Conservation (phyloP, 2,888 invertebrate species). For the Vesta saturnalis region DNA sequence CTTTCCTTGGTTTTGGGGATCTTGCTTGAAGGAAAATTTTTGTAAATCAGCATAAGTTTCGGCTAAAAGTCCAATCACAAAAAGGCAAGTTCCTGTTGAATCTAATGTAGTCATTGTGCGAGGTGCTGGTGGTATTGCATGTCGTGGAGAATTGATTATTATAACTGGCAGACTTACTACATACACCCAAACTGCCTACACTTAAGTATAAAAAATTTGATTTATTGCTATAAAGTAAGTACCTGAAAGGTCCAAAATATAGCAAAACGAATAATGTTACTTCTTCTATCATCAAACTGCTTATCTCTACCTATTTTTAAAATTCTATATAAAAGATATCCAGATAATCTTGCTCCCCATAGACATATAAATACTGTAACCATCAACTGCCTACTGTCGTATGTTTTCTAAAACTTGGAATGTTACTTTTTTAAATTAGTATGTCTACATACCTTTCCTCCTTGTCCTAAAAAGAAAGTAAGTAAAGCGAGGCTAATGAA, state of each 20-base stretch:
- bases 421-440: neutral
- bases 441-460: conserved; percentile 69
- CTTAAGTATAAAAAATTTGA: neutral
- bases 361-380: conserved; percentile 87
- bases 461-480: conserved; percentile 87
- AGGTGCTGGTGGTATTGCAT: conserved; percentile 78
- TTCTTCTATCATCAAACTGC: conserved; percentile 88
- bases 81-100: conserved; percentile 85
- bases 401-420: conserved; percentile 68
- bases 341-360: conserved; percentile 88
- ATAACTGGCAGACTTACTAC: conserved; percentile 92
- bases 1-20: conserved; percentile 88
- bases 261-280: conserved; percentile 88
- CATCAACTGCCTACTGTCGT: conserved; percentile 90
- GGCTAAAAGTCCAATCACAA: conserved; percentile 83
- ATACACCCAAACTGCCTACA: conserved; percentile 89
- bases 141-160: conserved; percentile 86
- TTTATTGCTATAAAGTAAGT: conserved; percentile 29
- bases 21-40: conserved; percentile 90
- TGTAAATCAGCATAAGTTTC: conserved; percentile 94
- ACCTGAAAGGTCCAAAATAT: conserved; percentile 94
- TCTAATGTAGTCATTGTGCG: conserved; percentile 90
- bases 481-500: conserved; percentile 89
- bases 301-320: conserved; percentile 91
- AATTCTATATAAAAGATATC: conserved; percentile 89